These are phyloP conservation scores for Pogonocherus hispidulus DNA, from an alignment of 2,888 invertebrate genomes.

Conservation along the genomic window DNA sequence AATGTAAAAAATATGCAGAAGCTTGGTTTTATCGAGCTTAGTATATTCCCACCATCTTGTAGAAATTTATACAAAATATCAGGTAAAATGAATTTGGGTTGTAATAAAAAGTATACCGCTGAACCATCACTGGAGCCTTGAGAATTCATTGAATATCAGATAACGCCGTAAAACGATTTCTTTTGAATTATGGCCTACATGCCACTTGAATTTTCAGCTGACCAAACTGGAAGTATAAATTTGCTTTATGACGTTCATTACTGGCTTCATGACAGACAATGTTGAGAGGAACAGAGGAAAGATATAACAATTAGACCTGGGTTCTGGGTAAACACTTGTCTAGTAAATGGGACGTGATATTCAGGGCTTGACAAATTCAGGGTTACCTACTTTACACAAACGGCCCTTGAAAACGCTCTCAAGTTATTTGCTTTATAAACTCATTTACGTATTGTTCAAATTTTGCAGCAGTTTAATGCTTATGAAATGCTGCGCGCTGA, in stretches of 20 bases:
- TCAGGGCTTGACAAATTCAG: conserved; percentile 60
- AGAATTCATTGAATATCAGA: too few relatives aligned
- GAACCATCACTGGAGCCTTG: too few relatives aligned
- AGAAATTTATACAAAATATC: too few relatives aligned
- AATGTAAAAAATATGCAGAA: too few relatives aligned
- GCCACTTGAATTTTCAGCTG: conserved; percentile 47
- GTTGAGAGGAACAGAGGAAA: conserved; percentile 40
- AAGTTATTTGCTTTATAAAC: conserved; percentile 50
- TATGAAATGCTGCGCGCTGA: conserved; percentile 9
- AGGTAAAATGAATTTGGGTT: too few relatives aligned
- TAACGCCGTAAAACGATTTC: too few relatives aligned
- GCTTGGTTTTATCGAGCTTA: too few relatives aligned
- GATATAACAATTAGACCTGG: conserved; percentile 58
- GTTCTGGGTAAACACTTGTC: conserved; percentile 61
- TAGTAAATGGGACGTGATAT: conserved; percentile 58
- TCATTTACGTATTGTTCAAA: conserved; percentile 50
- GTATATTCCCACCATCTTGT: too few relatives aligned
- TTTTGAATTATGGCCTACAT: conserved; percentile 31
- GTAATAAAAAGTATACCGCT: too few relatives aligned
- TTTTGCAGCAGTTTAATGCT: conserved; percentile 33
- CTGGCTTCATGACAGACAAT: conserved; percentile 36
- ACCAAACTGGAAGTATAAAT: conserved; percentile 46
- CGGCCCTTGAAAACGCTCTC: conserved; percentile 48
- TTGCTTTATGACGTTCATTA: conserved; percentile 44
- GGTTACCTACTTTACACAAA: conserved; percentile 59